Conservation (phyloP, 2,888 invertebrate species). For the Hermaeophaga mercurialis region DNA sequence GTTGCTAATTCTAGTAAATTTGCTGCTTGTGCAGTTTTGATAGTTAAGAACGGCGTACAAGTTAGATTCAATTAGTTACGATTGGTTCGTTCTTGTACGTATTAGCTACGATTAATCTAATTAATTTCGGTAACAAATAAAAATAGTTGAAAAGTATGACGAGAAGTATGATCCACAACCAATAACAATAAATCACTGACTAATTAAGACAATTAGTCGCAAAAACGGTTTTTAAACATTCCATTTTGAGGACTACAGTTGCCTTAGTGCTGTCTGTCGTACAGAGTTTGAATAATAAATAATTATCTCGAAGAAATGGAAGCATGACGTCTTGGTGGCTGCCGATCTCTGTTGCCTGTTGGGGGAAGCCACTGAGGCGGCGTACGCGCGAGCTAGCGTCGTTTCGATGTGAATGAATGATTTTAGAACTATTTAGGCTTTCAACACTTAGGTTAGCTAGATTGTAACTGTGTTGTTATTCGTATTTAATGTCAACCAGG, state of each 20-base stretch:
- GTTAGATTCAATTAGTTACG: constrained; percentile 30
- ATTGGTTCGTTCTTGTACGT: constrained; percentile 37
- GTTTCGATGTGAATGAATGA: constrained; percentile 40
- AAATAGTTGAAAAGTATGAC: constrained; percentile 37
- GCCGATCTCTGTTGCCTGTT: constrained; percentile 42
- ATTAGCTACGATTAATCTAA: constrained; percentile 41
- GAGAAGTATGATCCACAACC: constrained; percentile 32
- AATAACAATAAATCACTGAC: constrained; percentile 35
- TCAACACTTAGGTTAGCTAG: constrained; percentile 60
- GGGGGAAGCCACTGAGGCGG: constrained; percentile 36
- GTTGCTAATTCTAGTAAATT: constrained; percentile 56
- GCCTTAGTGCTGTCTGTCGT: constrained; percentile 55
- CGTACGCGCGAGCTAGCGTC: constrained; percentile 29
- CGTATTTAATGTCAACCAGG: constrained; percentile 57
- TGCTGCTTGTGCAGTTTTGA: constrained; percentile 47
- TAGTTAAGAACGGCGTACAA: constrained; percentile 36
- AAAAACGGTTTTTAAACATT: constrained; percentile 57
- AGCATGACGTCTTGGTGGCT: constrained; percentile 36
- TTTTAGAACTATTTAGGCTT: constrained; percentile 59
- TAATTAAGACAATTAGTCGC: constrained; percentile 44
- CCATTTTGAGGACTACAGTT: constrained; percentile 57
- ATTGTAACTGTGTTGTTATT: constrained; percentile 60
- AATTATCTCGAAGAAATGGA: constrained; percentile 1
- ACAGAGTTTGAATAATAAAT: constrained; percentile 10
- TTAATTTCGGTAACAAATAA: constrained; percentile 32